Conservation (phyloP, 2,113 vertebrate genomes). For the Ranitomeya imitator region DNA sequence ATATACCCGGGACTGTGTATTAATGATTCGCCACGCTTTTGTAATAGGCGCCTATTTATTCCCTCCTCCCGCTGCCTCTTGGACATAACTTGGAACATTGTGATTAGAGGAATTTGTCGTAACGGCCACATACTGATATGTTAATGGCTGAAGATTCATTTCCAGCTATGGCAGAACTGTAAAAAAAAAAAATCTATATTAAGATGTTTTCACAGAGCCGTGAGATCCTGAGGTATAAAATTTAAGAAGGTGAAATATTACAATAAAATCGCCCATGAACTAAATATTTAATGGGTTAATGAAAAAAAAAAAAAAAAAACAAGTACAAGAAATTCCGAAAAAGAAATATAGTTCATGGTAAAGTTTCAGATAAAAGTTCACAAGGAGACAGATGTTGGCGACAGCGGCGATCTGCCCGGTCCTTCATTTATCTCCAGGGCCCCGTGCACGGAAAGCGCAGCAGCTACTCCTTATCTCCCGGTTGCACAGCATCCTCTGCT, state of each 20-base stretch:
- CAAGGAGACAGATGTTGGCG: background rate
- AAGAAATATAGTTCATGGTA: too few relatives aligned
- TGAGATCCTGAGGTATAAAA: background rate
- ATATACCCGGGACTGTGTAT: conserved; percentile 24
- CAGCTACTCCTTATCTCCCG: background rate
- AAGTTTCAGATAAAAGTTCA: background rate
- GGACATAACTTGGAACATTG: conserved; percentile 25
- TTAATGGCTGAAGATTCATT: conserved; percentile 34
- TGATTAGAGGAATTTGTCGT: conserved; percentile 33
- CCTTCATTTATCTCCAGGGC: background rate
- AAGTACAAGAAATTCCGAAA: too few relatives aligned
- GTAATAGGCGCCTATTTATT: conserved; percentile 45
- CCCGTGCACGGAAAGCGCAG: background rate
- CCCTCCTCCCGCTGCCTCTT: conserved; percentile 36
- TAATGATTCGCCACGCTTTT: conserved; percentile 35
- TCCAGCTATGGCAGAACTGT: conserved; percentile 1
- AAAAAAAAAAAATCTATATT: background rate
- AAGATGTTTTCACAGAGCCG: background rate
- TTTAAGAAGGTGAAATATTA: conserved; percentile 13
- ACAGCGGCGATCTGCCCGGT: background rate
- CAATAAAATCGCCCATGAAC: background rate
- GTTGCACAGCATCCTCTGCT: background rate
- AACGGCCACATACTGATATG: conserved; percentile 38
- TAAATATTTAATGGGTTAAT: conserved; percentile 1
- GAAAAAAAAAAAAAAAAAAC: too few relatives aligned